Evolutionary conservation across 2,888 invertebrate genomes (phyloP).

Genomic region (Terebella lapidaria): DNA sequence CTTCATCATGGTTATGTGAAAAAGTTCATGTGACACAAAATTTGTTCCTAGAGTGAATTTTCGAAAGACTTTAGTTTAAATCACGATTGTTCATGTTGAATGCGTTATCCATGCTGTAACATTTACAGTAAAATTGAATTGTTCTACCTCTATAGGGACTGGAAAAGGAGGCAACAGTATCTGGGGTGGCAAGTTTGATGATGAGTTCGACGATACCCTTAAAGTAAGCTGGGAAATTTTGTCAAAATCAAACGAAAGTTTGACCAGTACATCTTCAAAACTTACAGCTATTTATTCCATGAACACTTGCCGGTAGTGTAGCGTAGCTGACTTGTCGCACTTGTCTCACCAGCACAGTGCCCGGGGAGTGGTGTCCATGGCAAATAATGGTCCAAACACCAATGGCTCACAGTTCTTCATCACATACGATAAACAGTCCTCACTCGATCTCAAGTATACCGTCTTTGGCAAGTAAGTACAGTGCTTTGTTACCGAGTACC

Average conservation of each 20-base stretch:
- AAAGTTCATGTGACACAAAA: too few relatives aligned
- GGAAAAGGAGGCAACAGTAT: slow-evolving; percentile 97
- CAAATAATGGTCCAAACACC: slow-evolving; percentile 95
- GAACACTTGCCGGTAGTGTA: background rate
- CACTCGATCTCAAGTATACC: slow-evolving; percentile 94
- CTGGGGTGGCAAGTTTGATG: slow-evolving; percentile 94
- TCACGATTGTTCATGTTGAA: too few relatives aligned
- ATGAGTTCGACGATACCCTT: slow-evolving; percentile 90
- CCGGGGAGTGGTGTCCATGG: slow-evolving; percentile 91
- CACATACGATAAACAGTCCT: slow-evolving; percentile 87
- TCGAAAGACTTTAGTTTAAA: too few relatives aligned
- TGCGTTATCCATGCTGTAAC: too few relatives aligned
- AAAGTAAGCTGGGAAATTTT: slow-evolving; percentile 61
- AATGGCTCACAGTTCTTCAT: slow-evolving; percentile 99
- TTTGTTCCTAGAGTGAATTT: too few relatives aligned
- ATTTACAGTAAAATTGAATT: too few relatives aligned
- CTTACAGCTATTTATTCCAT: too few relatives aligned
- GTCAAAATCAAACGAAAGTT: background rate
- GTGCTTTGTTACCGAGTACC: background rate
- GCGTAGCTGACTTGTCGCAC: background rate
- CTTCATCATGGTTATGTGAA: too few relatives aligned
- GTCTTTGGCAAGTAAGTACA: slow-evolving; percentile 80
- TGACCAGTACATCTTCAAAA: too few relatives aligned
- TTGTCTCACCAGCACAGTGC: slow-evolving; percentile 65
- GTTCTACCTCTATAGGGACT: too few relatives aligned